Evolutionary conservation across 2,888 invertebrate species (phyloP).

Genomic region (Ornithoptera alexandrae): DNA sequence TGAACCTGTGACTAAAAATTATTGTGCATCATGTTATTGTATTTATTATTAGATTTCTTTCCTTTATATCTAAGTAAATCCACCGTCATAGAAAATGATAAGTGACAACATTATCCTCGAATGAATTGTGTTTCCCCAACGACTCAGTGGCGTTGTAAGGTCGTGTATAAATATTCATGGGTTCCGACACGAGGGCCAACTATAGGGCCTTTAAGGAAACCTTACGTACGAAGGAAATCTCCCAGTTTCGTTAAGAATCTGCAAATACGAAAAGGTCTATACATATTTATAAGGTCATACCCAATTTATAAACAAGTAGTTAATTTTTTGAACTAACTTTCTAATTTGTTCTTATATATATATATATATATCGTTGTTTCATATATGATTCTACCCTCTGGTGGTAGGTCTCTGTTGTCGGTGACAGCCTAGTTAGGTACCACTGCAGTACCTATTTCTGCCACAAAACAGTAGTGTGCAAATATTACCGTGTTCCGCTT

Average conservation of each 20-base stretch:
- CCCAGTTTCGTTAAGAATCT: conserved; percentile 11
- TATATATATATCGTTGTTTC: no score
- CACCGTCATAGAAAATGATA: not conserved
- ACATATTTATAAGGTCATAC: not conserved
- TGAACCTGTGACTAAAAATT: no score
- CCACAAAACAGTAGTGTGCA: no score
- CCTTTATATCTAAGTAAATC: not conserved
- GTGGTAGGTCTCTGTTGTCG: no score
- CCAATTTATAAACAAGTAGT: not conserved
- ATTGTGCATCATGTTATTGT: not conserved
- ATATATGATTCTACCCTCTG: no score
- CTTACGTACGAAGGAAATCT: not conserved
- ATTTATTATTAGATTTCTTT: not conserved
- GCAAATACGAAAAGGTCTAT: not conserved
- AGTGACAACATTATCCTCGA: conserved; percentile 8
- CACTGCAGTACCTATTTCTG: no score
- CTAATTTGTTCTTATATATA: not conserved
- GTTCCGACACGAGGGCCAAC: conserved; percentile 33
- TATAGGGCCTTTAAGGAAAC: conserved; percentile 2
- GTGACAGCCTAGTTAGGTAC: no score
- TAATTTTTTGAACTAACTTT: not conserved
- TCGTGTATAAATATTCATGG: conserved; percentile 50
- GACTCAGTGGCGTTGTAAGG: conserved; percentile 30
- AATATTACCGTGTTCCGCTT: no score
- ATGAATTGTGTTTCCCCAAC: conserved; percentile 14